Evolutionary conservation across 2,113 vertebrate species (phyloP).

Genomic region (Corythornis madagascariensis): DNA sequence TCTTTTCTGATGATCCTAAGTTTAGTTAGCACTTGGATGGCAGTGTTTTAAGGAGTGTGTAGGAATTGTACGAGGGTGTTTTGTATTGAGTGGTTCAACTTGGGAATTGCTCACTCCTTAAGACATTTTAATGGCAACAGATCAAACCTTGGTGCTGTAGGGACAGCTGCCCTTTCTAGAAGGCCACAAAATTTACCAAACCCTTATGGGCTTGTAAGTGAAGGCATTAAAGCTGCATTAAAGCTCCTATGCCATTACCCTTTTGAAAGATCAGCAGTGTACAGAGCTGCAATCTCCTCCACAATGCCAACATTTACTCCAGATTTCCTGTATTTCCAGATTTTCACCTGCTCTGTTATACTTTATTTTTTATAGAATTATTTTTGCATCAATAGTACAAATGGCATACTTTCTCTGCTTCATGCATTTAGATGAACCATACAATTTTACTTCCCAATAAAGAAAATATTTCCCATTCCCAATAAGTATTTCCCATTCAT

Average conservation of each 20-base stretch:
- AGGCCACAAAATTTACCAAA: neutral
- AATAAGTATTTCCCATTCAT: conserved; percentile 22
- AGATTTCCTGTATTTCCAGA: neutral
- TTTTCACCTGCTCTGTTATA: neutral
- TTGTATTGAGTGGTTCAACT: neutral
- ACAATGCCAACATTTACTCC: neutral
- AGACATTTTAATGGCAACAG: neutral
- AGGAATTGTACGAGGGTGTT: neutral
- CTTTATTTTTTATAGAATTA: neutral
- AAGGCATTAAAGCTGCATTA: neutral
- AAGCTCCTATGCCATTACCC: neutral
- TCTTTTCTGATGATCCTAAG: neutral
- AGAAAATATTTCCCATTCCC: neutral
- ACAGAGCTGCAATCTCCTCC: neutral
- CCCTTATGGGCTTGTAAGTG: neutral
- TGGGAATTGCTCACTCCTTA: neutral
- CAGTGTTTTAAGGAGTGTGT: neutral
- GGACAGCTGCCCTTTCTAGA: neutral
- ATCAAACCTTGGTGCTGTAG: neutral
- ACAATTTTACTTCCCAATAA: neutral
- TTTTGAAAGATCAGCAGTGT: neutral
- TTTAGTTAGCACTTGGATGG: neutral
- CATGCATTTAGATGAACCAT: neutral
- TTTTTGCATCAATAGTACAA: neutral
- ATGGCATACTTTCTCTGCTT: neutral